A percentile compares a stretch with the other conserved stretches of the same genome.
Conservation (phyloP, 2,888 invertebrate species). For the Nebria brevicollis region DNA sequence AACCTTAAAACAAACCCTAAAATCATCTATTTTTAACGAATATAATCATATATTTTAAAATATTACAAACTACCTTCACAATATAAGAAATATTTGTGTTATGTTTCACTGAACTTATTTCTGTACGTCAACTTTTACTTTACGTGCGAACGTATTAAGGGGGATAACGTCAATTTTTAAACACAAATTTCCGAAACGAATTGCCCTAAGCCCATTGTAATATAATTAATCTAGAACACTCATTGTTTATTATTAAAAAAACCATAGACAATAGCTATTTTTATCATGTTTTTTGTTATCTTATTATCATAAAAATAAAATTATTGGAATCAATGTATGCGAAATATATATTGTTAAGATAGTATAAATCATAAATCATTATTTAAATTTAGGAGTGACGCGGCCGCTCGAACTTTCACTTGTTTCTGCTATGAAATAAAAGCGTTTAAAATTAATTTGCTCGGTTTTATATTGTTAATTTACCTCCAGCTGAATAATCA, state of each 20-base stretch:
- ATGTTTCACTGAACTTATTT: conserved; percentile 9
- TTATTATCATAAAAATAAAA: no score
- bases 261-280: no score
- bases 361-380: background rate
- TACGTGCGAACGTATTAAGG: conserved; percentile 26
- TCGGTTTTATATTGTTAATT: background rate
- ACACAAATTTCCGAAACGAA: background rate
- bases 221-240: no score
- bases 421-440: conserved; percentile 4
- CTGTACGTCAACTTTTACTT: conserved; percentile 42
- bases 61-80: conserved; percentile 18
- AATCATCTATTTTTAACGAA: background rate
- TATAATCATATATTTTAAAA: background rate
- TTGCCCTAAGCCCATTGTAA: background rate
- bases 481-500: conserved; percentile 19
- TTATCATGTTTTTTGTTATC: no score
- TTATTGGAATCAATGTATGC: background rate
- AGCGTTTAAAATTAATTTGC: background rate
- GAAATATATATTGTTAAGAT: background rate
- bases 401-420: conserved; percentile 1
- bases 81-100: background rate
- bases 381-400: background rate
- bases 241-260: no score
- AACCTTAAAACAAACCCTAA: background rate
- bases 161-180: conserved; percentile 26